Percentiles rank a stretch among this genome's conserved stretches.
These are phyloP conservation scores for Sciurus niger DNA, from an alignment of 2,113 vertebrate genomes.

Conservation along the genomic window DNA sequence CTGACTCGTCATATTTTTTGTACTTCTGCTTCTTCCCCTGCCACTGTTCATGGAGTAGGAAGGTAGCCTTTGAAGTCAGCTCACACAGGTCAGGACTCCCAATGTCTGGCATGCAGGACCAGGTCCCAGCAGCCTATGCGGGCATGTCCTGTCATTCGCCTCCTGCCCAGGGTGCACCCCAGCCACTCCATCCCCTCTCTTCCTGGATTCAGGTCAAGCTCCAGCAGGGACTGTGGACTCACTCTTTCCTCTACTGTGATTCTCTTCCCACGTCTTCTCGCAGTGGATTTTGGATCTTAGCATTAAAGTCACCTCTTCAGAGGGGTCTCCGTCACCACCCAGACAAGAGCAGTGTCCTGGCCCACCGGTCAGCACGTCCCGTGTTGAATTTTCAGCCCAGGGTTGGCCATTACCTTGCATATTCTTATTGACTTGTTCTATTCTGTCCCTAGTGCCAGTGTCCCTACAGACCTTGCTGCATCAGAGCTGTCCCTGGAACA, in stretches of 20 bases:
- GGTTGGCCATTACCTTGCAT: neutral
- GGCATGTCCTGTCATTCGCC: neutral
- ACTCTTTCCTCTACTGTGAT: neutral
- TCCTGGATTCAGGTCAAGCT: neutral
- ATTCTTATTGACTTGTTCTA: neutral
- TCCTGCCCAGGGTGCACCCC: neutral
- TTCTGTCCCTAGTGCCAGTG: neutral
- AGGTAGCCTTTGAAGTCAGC: neutral
- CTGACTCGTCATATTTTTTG: rapidly evolving
- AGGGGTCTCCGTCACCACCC: neutral
- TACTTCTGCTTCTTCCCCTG: neutral
- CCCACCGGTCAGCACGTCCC: neutral
- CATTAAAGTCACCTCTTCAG: neutral
- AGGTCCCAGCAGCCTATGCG: neutral
- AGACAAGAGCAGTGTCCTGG: neutral
- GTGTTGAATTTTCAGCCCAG: neutral
- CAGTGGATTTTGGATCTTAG: neutral
- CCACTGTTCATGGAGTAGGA: neutral
- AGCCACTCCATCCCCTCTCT: neutral
- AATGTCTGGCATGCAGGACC: neutral
- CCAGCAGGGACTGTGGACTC: neutral
- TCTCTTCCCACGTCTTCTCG: neutral
- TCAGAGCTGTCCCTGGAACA: neutral
- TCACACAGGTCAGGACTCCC: neutral
- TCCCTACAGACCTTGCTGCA: neutral